A percentile compares a stretch with the other conserved stretches of the same genome.
Conservation (phyloP, 2,113 vertebrate genomes). For the Cottus gobio region DNA sequence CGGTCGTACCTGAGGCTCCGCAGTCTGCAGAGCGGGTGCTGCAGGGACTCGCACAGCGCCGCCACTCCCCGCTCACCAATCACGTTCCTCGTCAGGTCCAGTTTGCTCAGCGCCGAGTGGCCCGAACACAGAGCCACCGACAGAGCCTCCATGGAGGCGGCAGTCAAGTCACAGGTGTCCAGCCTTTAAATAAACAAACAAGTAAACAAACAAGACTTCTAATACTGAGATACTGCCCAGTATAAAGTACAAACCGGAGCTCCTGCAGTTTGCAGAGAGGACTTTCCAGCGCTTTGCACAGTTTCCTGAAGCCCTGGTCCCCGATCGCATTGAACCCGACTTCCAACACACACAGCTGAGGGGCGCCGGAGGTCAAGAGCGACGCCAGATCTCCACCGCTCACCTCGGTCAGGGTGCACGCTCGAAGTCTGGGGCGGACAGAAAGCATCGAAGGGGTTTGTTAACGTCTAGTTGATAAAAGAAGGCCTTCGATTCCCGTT, state of each 20-base stretch:
- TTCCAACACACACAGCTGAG: conserved; percentile 64
- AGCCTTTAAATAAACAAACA: conserved; percentile 44
- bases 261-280: conserved; percentile 71
- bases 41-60: conserved; percentile 60
- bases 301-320: conserved; percentile 67
- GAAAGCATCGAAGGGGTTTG: not conserved
- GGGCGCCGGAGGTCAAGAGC: conserved; percentile 57
- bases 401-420: conserved; percentile 56
- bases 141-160: conserved; percentile 62
- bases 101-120: conserved; percentile 60
- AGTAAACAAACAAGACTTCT: not conserved
- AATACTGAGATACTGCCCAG: not conserved
- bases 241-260: conserved; percentile 62
- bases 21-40: conserved; percentile 67
- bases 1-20: conserved; percentile 65
- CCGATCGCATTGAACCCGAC: conserved; percentile 62
- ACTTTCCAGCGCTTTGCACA: conserved; percentile 68
- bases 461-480: not conserved
- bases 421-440: conserved; percentile 42
- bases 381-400: conserved; percentile 65
- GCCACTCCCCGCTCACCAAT: conserved; percentile 59
- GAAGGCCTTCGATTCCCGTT: not conserved
- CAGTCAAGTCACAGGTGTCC: conserved; percentile 31
- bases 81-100: conserved; percentile 47
- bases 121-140: conserved; percentile 65